Evolutionary conservation across 2,113 vertebrate species (phyloP).

Genomic region (Sylvia atricapilla): DNA sequence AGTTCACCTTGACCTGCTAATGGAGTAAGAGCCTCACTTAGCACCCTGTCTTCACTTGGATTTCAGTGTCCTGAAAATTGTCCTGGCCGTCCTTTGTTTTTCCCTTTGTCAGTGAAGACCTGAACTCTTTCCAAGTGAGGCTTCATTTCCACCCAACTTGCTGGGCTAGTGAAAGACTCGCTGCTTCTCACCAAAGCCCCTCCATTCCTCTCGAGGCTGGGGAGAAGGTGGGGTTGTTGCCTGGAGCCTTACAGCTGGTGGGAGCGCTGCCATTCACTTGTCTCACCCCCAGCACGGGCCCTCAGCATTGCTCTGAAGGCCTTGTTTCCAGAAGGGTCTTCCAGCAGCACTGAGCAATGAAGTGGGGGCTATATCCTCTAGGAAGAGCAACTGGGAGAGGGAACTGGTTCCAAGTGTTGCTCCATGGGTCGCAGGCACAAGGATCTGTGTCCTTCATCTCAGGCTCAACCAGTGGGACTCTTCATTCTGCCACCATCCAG

Average conservation of each 20-base stretch:
- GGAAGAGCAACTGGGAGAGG: fast-evolving
- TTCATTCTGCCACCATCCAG: neutral
- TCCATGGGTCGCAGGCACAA: neutral
- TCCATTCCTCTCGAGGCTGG: neutral
- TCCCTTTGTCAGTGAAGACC: neutral
- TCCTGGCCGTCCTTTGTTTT: fast-evolving
- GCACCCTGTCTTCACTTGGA: neutral
- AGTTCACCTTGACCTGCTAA: neutral
- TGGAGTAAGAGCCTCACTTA: neutral
- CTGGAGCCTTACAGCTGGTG: neutral
- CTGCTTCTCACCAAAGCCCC: neutral
- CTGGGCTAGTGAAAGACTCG: neutral
- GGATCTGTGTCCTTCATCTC: neutral
- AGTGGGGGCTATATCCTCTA: neutral
- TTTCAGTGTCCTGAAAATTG: neutral
- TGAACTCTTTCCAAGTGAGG: neutral
- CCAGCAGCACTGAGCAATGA: neutral
- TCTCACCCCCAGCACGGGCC: fast-evolving
- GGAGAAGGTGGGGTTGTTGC: neutral
- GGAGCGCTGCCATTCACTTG: neutral
- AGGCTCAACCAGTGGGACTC: neutral
- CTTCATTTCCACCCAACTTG: neutral
- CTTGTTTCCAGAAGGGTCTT: neutral
- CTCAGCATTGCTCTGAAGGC: neutral
- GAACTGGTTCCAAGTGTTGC: neutral